Evolutionary conservation across 37 sponge, comb jelly and placozoan species (phyloP), one percentile per base, ranked within the genome.

Genomic region (Petrosia ficiformis): DNA sequence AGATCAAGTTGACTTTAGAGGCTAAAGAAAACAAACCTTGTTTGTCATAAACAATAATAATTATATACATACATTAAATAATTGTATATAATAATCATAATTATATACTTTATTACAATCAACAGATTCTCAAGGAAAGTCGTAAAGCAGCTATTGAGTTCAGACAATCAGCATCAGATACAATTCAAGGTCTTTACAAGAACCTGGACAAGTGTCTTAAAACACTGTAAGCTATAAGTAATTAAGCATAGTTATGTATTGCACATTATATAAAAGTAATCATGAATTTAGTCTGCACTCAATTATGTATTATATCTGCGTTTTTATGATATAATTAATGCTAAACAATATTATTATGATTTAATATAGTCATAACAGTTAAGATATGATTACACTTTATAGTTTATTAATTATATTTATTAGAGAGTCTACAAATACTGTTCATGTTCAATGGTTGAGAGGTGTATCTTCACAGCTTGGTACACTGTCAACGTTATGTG

Each of bases 61-160:
- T 16, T 48, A 48, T 48, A 16, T 48, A 48, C 54, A 19, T 48
- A 16, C 54, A 48, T 48, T 48, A 48, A 16, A 48, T 48, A 16
- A 48, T 48, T 10, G 54, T 16, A 16, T n/a, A n/a, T n/a, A n/a
- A n/a, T n/a, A n/a, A n/a, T n/a, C 54, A 48, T 48, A 19, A 48
- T 48, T 48, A 19, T 48, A 48, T 48, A 16, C 10, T 16, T 48
- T 48, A 10, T 48, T 48, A 48, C 16, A 16, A n/a, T n/a, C n/a
- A 19, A 10, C 54, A 48, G 54, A 48, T 19, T 19, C 10, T 48
- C 16, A 10, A 16, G 16, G 10, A 24, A 8, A 61, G 63, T 61
- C 28, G n/a, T 26, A 61, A 61, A 61, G 63, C 63, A n/a, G 22
- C 63, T n/a, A 8, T 11, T 5, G 63, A 61, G 63, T 61, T 61